phyloP scores from a whole-genome alignment of 2,113 vertebrate genomes.

The Scophthalmus maximus region DNA sequence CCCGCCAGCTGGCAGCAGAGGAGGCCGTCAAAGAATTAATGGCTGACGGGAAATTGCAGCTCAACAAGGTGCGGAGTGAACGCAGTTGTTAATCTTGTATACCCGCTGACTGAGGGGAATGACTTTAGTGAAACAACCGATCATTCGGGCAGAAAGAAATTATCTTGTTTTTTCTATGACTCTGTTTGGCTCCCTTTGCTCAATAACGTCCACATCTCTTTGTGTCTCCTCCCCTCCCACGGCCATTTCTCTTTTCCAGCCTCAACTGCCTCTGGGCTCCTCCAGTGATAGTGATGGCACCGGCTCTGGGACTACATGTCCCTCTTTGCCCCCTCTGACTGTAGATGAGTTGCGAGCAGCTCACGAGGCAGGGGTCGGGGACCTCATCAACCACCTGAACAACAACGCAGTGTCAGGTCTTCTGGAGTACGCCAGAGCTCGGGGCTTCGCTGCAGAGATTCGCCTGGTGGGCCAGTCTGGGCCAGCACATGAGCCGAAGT shows the following conservation, averaged over 20 bases:
- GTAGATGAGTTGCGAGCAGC: slow-evolving; percentile 81
- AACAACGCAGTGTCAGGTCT: slow-evolving; percentile 94
- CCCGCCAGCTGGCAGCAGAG: slow-evolving; percentile 95
- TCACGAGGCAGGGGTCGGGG: slow-evolving; percentile 86
- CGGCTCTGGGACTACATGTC: slow-evolving; percentile 65
- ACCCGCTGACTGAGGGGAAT: not conserved
- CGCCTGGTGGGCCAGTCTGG: slow-evolving; percentile 93
- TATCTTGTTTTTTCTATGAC: slow-evolving; percentile 1
- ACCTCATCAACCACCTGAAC: slow-evolving; percentile 94
- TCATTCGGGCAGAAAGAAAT: not conserved
- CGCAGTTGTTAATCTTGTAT: not conserved
- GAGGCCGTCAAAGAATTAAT: slow-evolving; percentile 91
- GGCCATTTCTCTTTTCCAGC: slow-evolving; percentile 59
- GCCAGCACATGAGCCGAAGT: slow-evolving; percentile 95
- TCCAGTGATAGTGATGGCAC: slow-evolving; percentile 68
- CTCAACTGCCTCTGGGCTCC: slow-evolving; percentile 74
- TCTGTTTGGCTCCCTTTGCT: not conserved
- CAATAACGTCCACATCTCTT: not conserved
- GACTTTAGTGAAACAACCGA: not conserved
- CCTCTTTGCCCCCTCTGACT: slow-evolving; percentile 80
- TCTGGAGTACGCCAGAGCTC: slow-evolving; percentile 93
- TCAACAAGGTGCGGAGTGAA: slow-evolving; percentile 82
- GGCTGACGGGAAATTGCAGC: slow-evolving; percentile 80
- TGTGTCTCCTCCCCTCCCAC: not conserved
- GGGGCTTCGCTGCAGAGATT: slow-evolving; percentile 95